Base-by-base conservation (phyloP, 2,113 vertebrate genomes). In the Malurus melanocephalus region DNA sequence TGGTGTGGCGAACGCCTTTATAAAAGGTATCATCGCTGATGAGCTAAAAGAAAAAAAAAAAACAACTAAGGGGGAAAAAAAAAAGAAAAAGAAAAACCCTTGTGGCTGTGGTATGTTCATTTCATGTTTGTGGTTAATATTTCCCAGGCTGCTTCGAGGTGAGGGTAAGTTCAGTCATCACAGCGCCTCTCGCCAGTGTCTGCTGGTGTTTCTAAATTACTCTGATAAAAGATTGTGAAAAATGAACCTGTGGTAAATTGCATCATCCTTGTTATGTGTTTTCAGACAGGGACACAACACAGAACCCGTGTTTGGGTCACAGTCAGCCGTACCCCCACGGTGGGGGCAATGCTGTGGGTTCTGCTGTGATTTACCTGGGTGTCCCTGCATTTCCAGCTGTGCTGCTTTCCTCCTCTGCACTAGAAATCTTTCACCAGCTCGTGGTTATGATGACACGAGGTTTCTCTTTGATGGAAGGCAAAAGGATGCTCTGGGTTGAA, bases 121-220 rank as follows among this genome's bases (percentile, higher is more conserved):
- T 78, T 64, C 33, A 17, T 30, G 69, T 48, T 46, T 95, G 94
- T 88, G 93, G 92, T 93, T 78, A n/a, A 2, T 51, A 52, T 89
- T 95, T 95, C 92, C 69, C 89, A 92, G 80, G 68, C 89, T 88
- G 55, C 93, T 28, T 12, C 4, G 69, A 81, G 91, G 93, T 89
- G 77, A 95, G 66, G 1, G 1, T 16, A 12, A 83, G 89, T 84
- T 95, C 93, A 94, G 61, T 13, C 61, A 33, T 65, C 28, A 6
- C 46, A 7, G 21, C 0, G 5, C 65, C 17, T 32, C 87, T 45
- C 1, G 0, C 28, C 55, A 26, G 33, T 7, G 57, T n/a, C 75
- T 43, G 65, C 65, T 33, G 53, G 2, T 71, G 26, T 89, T 90
- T 94, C 94, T 86, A 71, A 82, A 90, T 78, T 75, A 61, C 55